Base-by-base conservation (phyloP, 2,888 invertebrate species). In the Calliphora vomitoria region DNA sequence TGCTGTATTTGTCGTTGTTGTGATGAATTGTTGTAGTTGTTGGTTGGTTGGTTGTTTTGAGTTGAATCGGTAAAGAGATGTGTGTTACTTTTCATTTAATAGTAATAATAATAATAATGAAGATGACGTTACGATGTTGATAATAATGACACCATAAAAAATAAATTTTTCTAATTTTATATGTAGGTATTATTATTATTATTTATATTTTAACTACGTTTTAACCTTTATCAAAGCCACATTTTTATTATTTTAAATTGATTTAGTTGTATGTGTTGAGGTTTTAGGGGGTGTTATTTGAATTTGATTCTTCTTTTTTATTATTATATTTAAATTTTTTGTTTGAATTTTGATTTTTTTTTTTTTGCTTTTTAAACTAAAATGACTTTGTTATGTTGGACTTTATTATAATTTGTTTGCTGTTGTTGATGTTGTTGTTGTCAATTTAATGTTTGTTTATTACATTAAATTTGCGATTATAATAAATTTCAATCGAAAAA, bases 171-270 rank as follows among this genome's bases (percentile, higher is more conserved):
- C 38, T 44, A 47, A 62, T 35, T 62, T 64, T 72, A 18, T 55
- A 55, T 15, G 15, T n/a, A n/a, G n/a, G n/a, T 41, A 55, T 58
- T 35, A 71, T 35, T 75, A 41, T 68, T 66, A 47, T 38, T 85
- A 20, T 82, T 58, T 68, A 20, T 35, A 68, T 62, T 85, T 85
- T 78, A 75, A 80, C 83, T 87, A 83, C 80, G 83, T 75, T 83
- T 82, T 87, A 81, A 76, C 76, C 66, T 84, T 81, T 87, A 87
- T 87, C 87, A 84, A 87, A 87, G 80, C 87, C 80, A 80, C 82
- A 86, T 87, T 79, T 86, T 83, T 79, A 50, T 81, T 79, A 75
- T 81, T 69, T 85, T 86, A 66, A 81, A 82, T 82, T 88, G 72
- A 62, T 66, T 85, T 82, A 82, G 13, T 69, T 41, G 41, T 64